Base-by-base conservation (phyloP, 2,888 invertebrate species). In the Antitype chi region DNA sequence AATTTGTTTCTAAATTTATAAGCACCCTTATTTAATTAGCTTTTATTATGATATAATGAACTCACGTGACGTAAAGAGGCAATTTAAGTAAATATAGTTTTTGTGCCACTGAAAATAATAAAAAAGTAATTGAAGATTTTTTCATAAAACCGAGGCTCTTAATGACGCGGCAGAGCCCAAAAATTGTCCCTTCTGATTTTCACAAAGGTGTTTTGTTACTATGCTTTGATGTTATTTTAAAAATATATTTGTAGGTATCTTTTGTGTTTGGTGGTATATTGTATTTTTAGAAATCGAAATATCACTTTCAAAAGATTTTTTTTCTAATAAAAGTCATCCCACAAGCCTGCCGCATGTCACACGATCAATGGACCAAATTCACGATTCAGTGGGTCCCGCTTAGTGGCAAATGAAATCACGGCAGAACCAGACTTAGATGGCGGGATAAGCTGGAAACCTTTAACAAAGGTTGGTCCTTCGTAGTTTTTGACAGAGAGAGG, bases 151-250 rank as follows among this genome's bases (percentile, higher is more conserved):
- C 7, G 15, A 43, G 32, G 49, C 43, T 25, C 23, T 52, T 75
- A 63, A 15, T 64, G 66, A 47, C 17, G 20, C n/a, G 49, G 17
- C 32, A 63, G 60, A 73, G 49, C 57, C 32, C 55, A 43, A 63
- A 63, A 72, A 80, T 62, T 64, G 43, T 71, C 23, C 38, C 9
- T 72, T 49, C 49, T 53, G n/a, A 70, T 72, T 75, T 70, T 63
- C 60, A 69, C 73, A 78, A 76, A 76, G 70, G 38, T 84, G 70
- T 75, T 68, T 70, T 28, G 47, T 69, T 64, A 64, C 72, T 32
- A 20, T 60, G 57, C 62, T 74, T 77, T 80, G 77, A 76, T 72
- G 70, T 67, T 20, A 25, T 28, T 49, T 59, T 76, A 43, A n/a
- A 1, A 13, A 57, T 6, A 52, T 57, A 59, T 59, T 73, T 57